Evolutionary conservation across 1,140 invertebrate genomes (phyloP).

Genomic region (Lasioglossum albipes): DNA sequence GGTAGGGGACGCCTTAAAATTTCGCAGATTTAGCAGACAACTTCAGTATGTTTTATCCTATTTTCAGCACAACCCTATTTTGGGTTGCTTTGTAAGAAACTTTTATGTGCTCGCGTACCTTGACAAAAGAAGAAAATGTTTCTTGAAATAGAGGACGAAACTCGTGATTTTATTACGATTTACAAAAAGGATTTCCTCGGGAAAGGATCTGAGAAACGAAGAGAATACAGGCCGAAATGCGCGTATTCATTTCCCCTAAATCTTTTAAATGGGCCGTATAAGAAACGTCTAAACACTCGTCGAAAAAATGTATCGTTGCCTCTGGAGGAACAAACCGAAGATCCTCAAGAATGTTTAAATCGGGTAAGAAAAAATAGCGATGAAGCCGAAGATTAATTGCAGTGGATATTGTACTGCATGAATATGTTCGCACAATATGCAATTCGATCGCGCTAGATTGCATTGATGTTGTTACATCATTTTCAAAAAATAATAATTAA

Average conservation of each 20-base stretch:
- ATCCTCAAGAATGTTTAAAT: constrained; percentile 50
- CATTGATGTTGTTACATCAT: neutral
- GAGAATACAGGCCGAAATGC: constrained; percentile 17
- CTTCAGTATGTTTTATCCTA: neutral
- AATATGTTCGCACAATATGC: no score
- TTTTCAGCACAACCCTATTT: neutral
- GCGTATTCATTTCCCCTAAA: constrained; percentile 49
- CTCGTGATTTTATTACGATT: constrained; percentile 63
- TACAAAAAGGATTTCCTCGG: constrained; percentile 60
- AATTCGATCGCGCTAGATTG: no score
- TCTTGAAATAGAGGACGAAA: constrained; percentile 65
- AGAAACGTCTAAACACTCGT: constrained; percentile 55
- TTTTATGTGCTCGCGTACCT: neutral
- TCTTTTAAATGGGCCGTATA: constrained; percentile 60
- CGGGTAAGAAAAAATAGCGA: constrained; percentile 42
- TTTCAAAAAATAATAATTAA: constrained; percentile 9
- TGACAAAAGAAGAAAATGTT: constrained; percentile 48
- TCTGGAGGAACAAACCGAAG: constrained; percentile 49
- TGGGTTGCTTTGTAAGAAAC: neutral
- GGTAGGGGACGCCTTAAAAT: no score
- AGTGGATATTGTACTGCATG: neutral
- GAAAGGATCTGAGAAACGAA: constrained; percentile 30
- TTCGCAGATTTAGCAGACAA: neutral
- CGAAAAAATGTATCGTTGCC: constrained; percentile 51
- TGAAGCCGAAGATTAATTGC: no score